Evolutionary conservation across 2,888 invertebrate species (phyloP).

Genomic region (Slavum lentiscoides): DNA sequence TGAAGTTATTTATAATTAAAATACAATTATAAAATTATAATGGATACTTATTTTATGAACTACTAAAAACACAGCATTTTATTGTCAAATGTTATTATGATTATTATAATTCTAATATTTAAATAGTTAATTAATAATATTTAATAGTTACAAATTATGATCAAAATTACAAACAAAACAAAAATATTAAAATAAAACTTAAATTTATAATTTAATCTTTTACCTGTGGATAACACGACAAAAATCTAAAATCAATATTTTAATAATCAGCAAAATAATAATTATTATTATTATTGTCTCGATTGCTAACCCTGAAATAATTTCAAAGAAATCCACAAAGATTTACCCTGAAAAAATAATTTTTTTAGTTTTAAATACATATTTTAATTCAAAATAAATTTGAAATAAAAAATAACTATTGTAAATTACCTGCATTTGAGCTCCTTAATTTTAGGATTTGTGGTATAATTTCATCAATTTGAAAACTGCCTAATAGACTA

Average conservation of each 20-base stretch:
- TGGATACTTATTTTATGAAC: too few species aligned
- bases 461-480: conserved; percentile 93
- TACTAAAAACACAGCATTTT: too few species aligned
- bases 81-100: too few species aligned
- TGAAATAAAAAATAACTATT: conserved; percentile 20
- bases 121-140: too few species aligned
- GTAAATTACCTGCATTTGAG: conserved; percentile 30
- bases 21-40: too few species aligned
- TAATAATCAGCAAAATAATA: neutral
- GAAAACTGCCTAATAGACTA: conserved; percentile 86
- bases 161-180: too few species aligned
- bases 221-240: neutral
- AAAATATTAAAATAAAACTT: too few species aligned
- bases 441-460: conserved; percentile 72
- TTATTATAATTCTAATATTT: too few species aligned
- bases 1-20: too few species aligned
- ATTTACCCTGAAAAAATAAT: conserved; percentile 12
- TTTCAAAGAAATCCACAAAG: conserved; percentile 17
- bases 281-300: conserved; percentile 10
- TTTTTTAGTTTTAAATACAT: neutral
- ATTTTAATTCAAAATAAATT: neutral
- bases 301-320: conserved; percentile 30
- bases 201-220: too few species aligned
- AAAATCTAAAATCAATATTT: conserved; percentile 8
- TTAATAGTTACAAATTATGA: too few species aligned